These are phyloP conservation scores for Hoplodrina ambigua DNA, from an alignment of 2,888 invertebrate species.

Conservation along the genomic window DNA sequence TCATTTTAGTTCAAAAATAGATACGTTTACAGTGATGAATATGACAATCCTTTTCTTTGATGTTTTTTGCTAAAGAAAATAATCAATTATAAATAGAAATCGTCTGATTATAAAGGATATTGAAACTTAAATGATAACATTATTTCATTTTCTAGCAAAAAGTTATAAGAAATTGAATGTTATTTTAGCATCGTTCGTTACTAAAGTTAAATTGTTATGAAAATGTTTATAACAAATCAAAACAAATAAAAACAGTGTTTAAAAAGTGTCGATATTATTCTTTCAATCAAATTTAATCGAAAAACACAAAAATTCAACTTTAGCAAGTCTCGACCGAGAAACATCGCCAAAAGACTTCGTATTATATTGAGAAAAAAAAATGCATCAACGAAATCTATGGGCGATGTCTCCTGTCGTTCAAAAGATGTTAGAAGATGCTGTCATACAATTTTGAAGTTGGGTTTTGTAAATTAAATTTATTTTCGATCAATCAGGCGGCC, in stretches of 20 bases:
- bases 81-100: slow-evolving; percentile 5
- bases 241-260: neutral
- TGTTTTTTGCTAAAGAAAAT: slow-evolving; percentile 3
- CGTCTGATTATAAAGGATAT: neutral
- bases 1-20: slow-evolving; percentile 21
- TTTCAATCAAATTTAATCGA: neutral
- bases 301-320: slow-evolving; percentile 23
- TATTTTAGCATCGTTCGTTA: slow-evolving; percentile 5
- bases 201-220: slow-evolving; percentile 19
- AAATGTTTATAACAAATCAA: neutral
- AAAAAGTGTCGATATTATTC: neutral
- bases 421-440: slow-evolving; percentile 10
- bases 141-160: slow-evolving; percentile 38
- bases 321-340: slow-evolving; percentile 10
- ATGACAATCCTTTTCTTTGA: neutral
- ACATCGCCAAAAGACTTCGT: slow-evolving; percentile 24
- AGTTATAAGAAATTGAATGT: slow-evolving; percentile 40
- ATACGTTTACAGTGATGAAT: slow-evolving; percentile 1
- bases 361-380: slow-evolving; percentile 19
- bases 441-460: slow-evolving; percentile 34
- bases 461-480: slow-evolving; percentile 50
- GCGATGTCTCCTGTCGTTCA: slow-evolving; percentile 36
- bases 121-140: slow-evolving; percentile 6
- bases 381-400: slow-evolving; percentile 28
- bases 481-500: slow-evolving; percentile 25